These are phyloP conservation scores for Nixonia krombeini DNA, from an alignment of 1,140 invertebrate genomes.

Conservation along the genomic window DNA sequence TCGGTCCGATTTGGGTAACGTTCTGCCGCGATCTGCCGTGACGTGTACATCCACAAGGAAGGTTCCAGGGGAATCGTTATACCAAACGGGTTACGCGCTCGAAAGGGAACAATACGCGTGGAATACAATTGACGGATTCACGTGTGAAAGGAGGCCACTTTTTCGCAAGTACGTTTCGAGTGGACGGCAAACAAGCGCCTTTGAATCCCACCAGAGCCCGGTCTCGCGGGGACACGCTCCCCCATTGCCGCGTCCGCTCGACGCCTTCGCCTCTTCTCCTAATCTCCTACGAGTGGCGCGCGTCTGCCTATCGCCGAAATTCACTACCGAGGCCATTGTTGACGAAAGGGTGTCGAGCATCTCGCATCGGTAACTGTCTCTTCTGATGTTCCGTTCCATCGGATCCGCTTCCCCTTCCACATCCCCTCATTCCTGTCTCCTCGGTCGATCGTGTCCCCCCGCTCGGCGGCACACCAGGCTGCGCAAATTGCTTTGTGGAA, in stretches of 20 bases:
- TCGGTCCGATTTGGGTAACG: too few species aligned
- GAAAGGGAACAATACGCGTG: neutral
- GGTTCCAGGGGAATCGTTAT: too few species aligned
- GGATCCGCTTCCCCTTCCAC: too few species aligned
- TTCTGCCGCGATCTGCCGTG: too few species aligned
- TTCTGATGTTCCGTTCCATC: conserved; percentile 12
- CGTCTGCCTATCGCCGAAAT: conserved; percentile 18
- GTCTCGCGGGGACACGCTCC: neutral
- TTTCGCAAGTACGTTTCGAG: conserved; percentile 48
- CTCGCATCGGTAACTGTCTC: conserved; percentile 6
- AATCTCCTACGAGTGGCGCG: conserved; percentile 33
- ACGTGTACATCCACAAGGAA: too few species aligned
- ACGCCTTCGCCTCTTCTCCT: conserved; percentile 20
- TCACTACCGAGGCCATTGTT: conserved; percentile 15
- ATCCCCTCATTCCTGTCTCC: too few species aligned
- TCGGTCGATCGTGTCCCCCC: too few species aligned
- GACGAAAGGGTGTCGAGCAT: conserved; percentile 17
- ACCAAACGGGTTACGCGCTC: neutral
- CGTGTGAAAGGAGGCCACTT: conserved; percentile 54
- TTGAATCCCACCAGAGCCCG: conserved; percentile 50
- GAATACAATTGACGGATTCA: conserved; percentile 49
- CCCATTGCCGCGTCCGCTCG: conserved; percentile 2
- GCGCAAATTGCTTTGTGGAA: neutral
- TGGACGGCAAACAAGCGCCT: conserved; percentile 59
- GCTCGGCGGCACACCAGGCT: too few species aligned